A percentile compares a stretch with the other conserved stretches of the same genome.
These are phyloP conservation scores for Hyaena hyaena DNA, from an alignment of 2,113 vertebrate species.

Conservation along the genomic window DNA sequence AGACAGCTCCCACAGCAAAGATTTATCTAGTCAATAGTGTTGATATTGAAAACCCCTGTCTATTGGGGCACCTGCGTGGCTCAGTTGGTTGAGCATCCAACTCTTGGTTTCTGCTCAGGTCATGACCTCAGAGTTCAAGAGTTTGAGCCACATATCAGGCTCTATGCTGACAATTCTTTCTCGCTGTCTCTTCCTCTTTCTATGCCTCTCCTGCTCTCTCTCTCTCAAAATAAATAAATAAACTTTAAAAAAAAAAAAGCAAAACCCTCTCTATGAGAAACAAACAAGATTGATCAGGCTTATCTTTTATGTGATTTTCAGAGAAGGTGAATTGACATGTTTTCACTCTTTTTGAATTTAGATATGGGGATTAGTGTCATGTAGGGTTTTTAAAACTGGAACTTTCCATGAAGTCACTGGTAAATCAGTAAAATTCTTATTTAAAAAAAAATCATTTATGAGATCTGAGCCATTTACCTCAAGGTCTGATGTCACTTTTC, in stretches of 20 bases:
- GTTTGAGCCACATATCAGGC: too few relatives aligned
- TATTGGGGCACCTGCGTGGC: too few relatives aligned
- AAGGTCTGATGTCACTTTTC: background rate
- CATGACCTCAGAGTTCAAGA: too few relatives aligned
- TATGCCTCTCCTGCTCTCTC: too few relatives aligned
- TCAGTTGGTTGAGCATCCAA: too few relatives aligned
- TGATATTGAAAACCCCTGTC: background rate
- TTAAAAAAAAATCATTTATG: background rate
- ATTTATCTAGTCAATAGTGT: background rate
- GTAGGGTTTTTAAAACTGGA: background rate
- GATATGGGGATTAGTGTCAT: background rate
- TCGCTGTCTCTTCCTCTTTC: too few relatives aligned
- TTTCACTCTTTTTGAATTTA: slow-evolving; percentile 35
- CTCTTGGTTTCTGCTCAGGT: too few relatives aligned
- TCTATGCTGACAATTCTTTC: too few relatives aligned
- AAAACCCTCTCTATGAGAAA: background rate
- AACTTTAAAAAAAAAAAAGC: too few relatives aligned
- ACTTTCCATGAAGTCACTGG: background rate
- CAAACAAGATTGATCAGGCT: background rate
- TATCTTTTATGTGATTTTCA: background rate
- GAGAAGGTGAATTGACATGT: background rate
- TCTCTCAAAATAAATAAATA: too few relatives aligned
- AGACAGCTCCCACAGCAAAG: background rate
- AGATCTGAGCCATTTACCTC: background rate
- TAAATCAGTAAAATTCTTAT: background rate